Conservation (phyloP, 1,140 invertebrate genomes). For the Lepidostoma basale region DNA sequence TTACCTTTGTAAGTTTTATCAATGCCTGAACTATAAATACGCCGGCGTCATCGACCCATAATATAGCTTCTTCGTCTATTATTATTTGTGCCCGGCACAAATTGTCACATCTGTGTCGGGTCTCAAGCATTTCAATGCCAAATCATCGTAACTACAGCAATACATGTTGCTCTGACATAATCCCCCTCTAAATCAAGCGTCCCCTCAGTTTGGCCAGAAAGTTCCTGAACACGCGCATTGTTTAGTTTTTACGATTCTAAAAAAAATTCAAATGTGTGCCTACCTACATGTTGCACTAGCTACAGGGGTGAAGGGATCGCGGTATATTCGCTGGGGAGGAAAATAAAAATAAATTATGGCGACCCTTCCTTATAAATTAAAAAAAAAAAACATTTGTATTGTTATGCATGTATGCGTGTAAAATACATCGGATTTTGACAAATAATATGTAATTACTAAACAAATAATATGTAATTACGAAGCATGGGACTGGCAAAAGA, state of each 20-base stretch:
- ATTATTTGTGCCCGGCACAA: too few species aligned
- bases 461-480: too few species aligned
- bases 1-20: too few species aligned
- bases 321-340: background rate
- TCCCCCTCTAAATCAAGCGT: background rate
- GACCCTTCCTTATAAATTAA: too few species aligned
- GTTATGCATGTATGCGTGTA: too few species aligned
- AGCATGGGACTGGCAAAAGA: too few species aligned
- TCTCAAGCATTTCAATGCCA: background rate
- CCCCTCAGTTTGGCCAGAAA: background rate
- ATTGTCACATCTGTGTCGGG: background rate
- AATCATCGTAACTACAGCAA: background rate
- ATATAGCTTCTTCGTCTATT: too few species aligned
- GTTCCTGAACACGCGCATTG: background rate
- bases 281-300: conserved; percentile 1
- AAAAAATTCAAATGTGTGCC: conserved; percentile 3
- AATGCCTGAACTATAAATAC: too few species aligned
- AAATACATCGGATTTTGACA: too few species aligned
- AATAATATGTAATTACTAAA: too few species aligned
- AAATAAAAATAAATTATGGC: background rate
- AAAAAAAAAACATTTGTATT: too few species aligned
- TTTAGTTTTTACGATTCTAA: background rate
- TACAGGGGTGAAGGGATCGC: background rate
- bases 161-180: background rate
- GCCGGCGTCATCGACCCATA: too few species aligned